A percentile compares a stretch with the other conserved stretches of the same genome.
Evolutionary conservation across 2,113 vertebrate genomes (phyloP).

Genomic region (mouse (Mus musculus)): GRCm39 chr13:18865501-18866000

Average conservation of each 20-base stretch:
- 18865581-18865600: background rate
- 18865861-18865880: background rate
- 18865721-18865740: background rate
- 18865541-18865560: background rate
- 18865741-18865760: background rate
- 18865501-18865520: background rate
- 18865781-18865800: too few species aligned
- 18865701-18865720: background rate
- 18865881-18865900: background rate
- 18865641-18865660: background rate
- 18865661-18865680: background rate
- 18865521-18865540: background rate
- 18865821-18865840: background rate
- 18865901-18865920: background rate
- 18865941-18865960: too few species aligned
- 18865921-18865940: too few species aligned
- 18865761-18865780: too few species aligned
- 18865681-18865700: background rate
- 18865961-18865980: too few species aligned
- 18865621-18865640: slow-evolving; percentile 15
- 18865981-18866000: too few species aligned
- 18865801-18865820: background rate
- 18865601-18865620: slow-evolving; percentile 31
- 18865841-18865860: background rate
- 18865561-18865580: slow-evolving; percentile 6